Evolutionary conservation across 2,888 invertebrate species (phyloP), one percentile per base, ranked within the genome.

Genomic region (Drosophila anceps): DNA sequence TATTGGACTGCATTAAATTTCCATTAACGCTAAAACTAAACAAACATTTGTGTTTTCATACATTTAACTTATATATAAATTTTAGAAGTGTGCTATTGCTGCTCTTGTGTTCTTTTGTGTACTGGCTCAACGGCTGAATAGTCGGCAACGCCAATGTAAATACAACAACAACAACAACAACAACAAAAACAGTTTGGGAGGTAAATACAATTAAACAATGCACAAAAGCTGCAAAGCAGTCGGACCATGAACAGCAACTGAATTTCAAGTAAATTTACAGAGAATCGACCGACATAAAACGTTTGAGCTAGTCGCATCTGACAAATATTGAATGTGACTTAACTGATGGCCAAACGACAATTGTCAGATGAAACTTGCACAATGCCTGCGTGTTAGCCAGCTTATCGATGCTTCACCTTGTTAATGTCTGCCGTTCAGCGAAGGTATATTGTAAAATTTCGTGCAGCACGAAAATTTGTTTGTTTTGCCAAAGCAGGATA

Each of bases 1-100:
- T 90, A 90, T 87, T 81, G 69, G 74, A 71, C 89, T 81, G 87
- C 84, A 86, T 87, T 84, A 72, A 81, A 79, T 81, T 79, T 79
- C 79, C 85, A 90, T 89, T 86, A 89, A 76, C 71, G 72, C 57
- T 87, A 70, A 87, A 76, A 74, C 77, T 67, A 72, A 71, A 59
- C 64, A 87, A 87, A 81, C 73, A 83, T 71, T 68, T 69, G 65
- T 57, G 64, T 57, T 68, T 44, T 55, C 63, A 70, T 62, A 50
- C 61, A 65, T 59, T 82, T 58, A 76, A 67, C 63, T 51, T 43
- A 13, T 33, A 55, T 35, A 44, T 54, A 44, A 48, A 43, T 37
- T 33, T 10, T 4, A 53, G 31, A 37, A 37, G 18, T 20, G 18
- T 31, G 8, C 46, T 60, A 33, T 39, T n/a, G 48, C 39, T 31